These are phyloP conservation scores for Amblyopsis rosae DNA, from an alignment of 2,113 vertebrate species.

Conservation along the genomic window DNA sequence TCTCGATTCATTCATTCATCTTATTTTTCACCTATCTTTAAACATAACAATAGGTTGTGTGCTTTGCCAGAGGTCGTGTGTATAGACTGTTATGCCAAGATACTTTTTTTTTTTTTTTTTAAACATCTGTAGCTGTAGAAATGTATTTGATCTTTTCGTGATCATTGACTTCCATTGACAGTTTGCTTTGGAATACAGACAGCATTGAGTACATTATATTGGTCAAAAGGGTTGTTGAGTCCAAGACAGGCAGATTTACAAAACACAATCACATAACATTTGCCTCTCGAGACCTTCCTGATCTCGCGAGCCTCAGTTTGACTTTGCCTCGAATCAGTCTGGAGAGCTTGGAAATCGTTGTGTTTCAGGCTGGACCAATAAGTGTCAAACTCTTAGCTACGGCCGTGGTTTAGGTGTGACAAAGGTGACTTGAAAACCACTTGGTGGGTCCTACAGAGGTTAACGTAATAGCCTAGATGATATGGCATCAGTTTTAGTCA, in stretches of 20 bases:
- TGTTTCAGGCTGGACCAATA: too few relatives aligned
- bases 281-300: too few relatives aligned
- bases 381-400: too few relatives aligned
- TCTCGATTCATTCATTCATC: background rate
- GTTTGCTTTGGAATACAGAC: conserved; percentile 31
- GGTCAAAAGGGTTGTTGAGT: conserved; percentile 24
- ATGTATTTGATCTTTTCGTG: conserved; percentile 18
- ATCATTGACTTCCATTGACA: conserved; percentile 8
- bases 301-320: too few relatives aligned
- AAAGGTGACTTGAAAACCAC: too few relatives aligned
- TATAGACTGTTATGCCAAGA: background rate
- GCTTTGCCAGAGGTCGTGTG: background rate
- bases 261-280: conserved; percentile 36
- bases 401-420: too few relatives aligned
- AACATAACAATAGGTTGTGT: background rate
- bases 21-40: conserved; percentile 12
- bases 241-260: conserved; percentile 14
- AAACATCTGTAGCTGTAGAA: conserved; percentile 4
- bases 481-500: too few relatives aligned
- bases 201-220: background rate
- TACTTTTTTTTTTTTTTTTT: too few relatives aligned
- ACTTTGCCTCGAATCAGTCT: too few relatives aligned
- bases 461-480: too few relatives aligned
- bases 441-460: too few relatives aligned
- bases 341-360: too few relatives aligned